Percentiles rank a stretch among this genome's conserved stretches.
phyloP scores from a whole-genome alignment of 35 echinoderm and acorn worm species.

The Ophiothrix spiculata region DNA sequence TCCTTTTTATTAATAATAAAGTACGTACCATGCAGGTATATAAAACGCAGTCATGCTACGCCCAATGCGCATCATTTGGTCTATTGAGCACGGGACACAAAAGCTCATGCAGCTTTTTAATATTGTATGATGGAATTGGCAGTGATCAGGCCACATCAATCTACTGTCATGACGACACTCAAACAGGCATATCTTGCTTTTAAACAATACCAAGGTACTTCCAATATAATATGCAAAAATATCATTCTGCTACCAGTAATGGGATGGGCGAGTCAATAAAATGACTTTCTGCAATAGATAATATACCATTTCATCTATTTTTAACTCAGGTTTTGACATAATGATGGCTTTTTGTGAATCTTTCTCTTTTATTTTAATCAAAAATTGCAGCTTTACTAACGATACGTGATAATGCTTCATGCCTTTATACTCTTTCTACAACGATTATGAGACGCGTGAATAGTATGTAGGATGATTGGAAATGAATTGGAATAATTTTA shows the following conservation, averaged over 20 bases:
- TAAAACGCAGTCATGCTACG: slow-evolving; percentile 6
- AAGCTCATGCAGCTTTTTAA: slow-evolving; percentile 12
- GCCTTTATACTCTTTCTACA: too few relatives aligned
- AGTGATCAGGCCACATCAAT: not conserved
- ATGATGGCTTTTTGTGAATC: not conserved
- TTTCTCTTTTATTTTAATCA: too few relatives aligned
- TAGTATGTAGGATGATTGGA: too few relatives aligned
- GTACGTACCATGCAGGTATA: too few relatives aligned
- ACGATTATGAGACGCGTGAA: too few relatives aligned
- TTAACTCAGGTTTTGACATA: not conserved
- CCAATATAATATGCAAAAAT: not conserved
- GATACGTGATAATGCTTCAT: too few relatives aligned
- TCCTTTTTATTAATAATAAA: too few relatives aligned
- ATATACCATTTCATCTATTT: slow-evolving; percentile 1
- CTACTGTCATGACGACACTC: slow-evolving; percentile 11
- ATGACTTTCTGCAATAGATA: not conserved
- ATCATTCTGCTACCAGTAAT: not conserved
- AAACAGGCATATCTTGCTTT: not conserved
- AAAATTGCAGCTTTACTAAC: too few relatives aligned
- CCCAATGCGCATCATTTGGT: slow-evolving; percentile 2
- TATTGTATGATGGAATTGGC: slow-evolving; percentile 9
- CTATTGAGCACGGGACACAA: slow-evolving; percentile 8
- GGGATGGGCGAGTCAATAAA: slow-evolving; percentile 5
- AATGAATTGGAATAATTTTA: too few relatives aligned
- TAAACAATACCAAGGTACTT: slow-evolving; percentile 4